phyloP scores from a whole-genome alignment of 2,113 vertebrate genomes.

The Chaetops frenatus region DNA sequence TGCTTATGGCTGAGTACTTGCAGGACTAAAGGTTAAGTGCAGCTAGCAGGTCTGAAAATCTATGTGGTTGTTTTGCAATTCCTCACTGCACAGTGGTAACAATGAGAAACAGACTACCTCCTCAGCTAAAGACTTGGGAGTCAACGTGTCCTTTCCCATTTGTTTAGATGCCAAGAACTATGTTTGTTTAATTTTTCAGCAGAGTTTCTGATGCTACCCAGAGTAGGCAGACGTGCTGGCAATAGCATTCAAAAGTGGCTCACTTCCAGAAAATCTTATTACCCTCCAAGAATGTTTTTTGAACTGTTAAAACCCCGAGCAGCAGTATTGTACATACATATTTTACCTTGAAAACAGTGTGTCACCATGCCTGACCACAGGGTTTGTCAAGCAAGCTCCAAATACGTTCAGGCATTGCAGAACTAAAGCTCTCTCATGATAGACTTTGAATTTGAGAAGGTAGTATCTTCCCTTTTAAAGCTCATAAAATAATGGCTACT shows the following conservation, averaged over 20 bases:
- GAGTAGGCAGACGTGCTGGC: constrained; percentile 58
- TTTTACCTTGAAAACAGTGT: constrained; percentile 14
- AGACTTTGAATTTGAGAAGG: background rate
- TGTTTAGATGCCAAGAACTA: constrained; percentile 60
- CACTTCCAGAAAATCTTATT: constrained; percentile 43
- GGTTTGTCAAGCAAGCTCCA: background rate
- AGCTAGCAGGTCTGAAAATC: constrained; percentile 59
- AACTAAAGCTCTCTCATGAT: background rate
- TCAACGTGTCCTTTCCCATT: constrained; percentile 59
- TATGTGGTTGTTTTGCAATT: constrained; percentile 53
- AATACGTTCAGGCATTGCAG: background rate
- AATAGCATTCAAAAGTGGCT: constrained; percentile 23
- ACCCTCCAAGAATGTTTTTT: constrained; percentile 17
- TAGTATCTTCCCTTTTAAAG: background rate
- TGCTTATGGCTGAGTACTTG: constrained; percentile 48
- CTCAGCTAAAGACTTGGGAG: constrained; percentile 50
- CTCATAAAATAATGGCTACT: background rate
- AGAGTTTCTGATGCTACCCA: constrained; percentile 58
- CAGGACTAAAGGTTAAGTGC: constrained; percentile 63
- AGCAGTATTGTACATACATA: background rate
- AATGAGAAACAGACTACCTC: constrained; percentile 54
- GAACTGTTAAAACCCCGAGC: constrained; percentile 17
- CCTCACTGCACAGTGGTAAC: constrained; percentile 38
- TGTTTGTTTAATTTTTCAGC: constrained; percentile 66
- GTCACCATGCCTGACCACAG: background rate